Evolutionary conservation across 2,888 invertebrate species (phyloP), one percentile per base, ranked within the genome.

Genomic region (Chloroclysta siterata): DNA sequence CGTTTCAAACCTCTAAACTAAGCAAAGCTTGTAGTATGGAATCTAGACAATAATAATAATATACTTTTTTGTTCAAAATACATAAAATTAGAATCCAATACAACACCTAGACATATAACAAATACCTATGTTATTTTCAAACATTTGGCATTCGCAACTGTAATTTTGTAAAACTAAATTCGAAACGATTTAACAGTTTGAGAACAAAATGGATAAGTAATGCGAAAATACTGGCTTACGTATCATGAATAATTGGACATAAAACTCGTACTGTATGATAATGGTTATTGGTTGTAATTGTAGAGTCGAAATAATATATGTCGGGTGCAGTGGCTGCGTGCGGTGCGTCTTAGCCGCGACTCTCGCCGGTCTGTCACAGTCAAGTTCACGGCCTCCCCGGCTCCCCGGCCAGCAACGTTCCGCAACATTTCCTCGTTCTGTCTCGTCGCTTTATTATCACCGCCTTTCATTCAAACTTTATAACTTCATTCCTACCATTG

Each of bases 351-450:
- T 63, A 64, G 77, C 70, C 70, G 73, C 78, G 74, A 73, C 80
- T 74, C 74, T 81, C 78, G 76, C 77, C 79, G 78, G 81, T 82
- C 82, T 84, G 81, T 81, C 82, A 78, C 81, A 85, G 85, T 87
- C 88, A 90, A 90, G 90, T 90, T 90, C 90, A 89, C 79, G 88
- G 88, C 75, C 85, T 81, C 77, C 36, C 36, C 36, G 11, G 36
- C 68, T 81, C 77, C 69, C 61, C 73, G 71, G 72, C 66, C 74
- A 69, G 73, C 73, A 70, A 74, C 70, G 80, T 78, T 79, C 76
- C 72, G 77, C 79, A 73, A 77, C 76, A 79, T 78, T 83, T 83
- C 81, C 80, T 78, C 75, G 74, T 82, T 79, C 76, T 74, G 75
- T 80, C 74, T 82, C 77, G 73, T 72, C 73, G 72, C 71, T 75